Evolutionary conservation across 2,797 vertebrate genomes (phyloP).

Genomic region (Paedocypris micromegethes): DNA sequence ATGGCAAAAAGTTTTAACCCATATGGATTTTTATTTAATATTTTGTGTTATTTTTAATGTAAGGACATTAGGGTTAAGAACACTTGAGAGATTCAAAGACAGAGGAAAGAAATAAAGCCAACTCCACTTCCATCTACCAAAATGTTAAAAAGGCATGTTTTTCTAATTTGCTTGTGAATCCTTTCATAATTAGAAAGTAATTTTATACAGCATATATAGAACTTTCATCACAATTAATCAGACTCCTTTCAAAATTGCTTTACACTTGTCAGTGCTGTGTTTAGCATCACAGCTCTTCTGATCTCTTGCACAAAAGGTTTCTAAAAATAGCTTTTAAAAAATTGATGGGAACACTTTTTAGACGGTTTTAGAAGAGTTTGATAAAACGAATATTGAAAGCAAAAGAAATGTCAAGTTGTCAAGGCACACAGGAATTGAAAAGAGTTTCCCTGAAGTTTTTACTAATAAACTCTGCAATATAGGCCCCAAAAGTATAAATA

Average conservation of each 20-base stretch:
- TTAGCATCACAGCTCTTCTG: constrained; percentile 19
- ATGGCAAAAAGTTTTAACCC: background rate
- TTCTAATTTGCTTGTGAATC: constrained; percentile 6
- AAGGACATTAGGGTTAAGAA: background rate
- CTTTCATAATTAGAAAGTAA: constrained; percentile 6
- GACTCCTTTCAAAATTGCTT: background rate
- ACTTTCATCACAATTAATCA: background rate
- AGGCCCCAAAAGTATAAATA: background rate
- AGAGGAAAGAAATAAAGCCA: constrained; percentile 1
- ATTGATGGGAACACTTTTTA: constrained; percentile 7
- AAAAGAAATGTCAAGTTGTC: background rate
- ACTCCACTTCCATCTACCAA: background rate
- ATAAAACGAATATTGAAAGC: constrained; percentile 1
- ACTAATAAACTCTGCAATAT: constrained; percentile 16
- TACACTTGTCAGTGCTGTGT: constrained; percentile 2
- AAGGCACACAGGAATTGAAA: background rate
- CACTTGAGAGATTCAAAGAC: background rate
- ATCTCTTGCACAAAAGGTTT: constrained; percentile 13
- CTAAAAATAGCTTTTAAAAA: constrained; percentile 23
- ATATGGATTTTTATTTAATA: no score
- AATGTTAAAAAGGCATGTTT: constrained; percentile 9
- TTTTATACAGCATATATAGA: background rate
- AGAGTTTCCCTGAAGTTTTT: background rate
- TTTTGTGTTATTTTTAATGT: no score
- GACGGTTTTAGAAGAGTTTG: constrained; percentile 18